phyloP scores from a whole-genome alignment of 2,113 vertebrate genomes.

The Zosterops pallidus region DNA sequence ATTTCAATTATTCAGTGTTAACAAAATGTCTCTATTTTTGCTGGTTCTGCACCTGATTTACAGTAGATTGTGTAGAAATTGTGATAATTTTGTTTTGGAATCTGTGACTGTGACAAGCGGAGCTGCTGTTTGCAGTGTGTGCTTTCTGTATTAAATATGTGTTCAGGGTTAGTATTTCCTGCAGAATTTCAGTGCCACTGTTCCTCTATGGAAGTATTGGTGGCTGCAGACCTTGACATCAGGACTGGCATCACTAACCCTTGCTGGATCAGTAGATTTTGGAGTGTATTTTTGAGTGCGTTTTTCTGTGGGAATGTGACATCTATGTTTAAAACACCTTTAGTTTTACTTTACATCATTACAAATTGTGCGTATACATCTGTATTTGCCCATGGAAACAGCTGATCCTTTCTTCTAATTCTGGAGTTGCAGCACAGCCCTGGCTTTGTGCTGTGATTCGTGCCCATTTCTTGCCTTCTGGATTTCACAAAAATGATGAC shows the following conservation, averaged over 20 bases:
- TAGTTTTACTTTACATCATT: not conserved
- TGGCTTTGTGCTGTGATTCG: not conserved
- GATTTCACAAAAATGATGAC: not conserved
- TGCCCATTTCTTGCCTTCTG: not conserved
- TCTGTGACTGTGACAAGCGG: not conserved
- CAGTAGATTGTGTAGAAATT: not conserved
- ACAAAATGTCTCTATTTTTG: not conserved
- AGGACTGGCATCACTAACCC: rapidly evolving
- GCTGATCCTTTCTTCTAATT: not conserved
- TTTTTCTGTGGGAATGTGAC: not conserved
- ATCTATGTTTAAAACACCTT: not conserved
- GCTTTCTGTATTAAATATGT: not conserved
- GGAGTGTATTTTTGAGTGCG: not conserved
- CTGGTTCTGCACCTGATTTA: not conserved
- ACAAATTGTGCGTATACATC: not conserved
- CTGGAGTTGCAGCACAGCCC: not conserved
- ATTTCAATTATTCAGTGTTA: not conserved
- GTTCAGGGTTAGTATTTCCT: not conserved
- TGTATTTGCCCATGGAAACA: not conserved
- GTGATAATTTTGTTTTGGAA: not conserved
- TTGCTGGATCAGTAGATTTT: not conserved
- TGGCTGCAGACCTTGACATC: not conserved
- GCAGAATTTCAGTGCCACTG: not conserved
- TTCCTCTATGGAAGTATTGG: not conserved
- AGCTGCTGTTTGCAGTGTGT: not conserved